phyloP scores from a whole-genome alignment of 2,797 vertebrate species.

The Sebastolobus alascanus region DNA sequence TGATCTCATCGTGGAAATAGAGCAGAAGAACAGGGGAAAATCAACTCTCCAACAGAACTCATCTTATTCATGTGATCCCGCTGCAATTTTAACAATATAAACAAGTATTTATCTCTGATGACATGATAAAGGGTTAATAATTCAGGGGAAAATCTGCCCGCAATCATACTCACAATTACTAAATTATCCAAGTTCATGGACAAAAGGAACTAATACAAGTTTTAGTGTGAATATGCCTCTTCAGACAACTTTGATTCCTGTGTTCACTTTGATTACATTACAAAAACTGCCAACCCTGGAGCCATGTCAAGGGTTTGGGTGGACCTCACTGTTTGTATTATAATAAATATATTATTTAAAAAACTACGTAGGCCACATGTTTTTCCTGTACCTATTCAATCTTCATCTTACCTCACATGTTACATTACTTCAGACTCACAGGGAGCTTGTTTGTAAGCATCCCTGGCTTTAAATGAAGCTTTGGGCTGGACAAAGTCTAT shows the following conservation, averaged over 20 bases:
- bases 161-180: background rate
- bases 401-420: background rate
- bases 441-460: background rate
- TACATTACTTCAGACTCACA: slow-evolving; percentile 8
- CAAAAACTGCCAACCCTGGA: background rate
- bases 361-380: background rate
- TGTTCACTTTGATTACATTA: background rate
- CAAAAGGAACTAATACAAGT: background rate
- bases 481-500: too few relatives aligned
- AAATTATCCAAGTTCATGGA: background rate
- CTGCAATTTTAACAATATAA: background rate
- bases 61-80: background rate
- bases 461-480: background rate
- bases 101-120: slow-evolving; percentile 5
- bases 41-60: background rate
- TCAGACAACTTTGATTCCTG: background rate
- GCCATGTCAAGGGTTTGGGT: background rate
- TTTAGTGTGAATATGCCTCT: background rate
- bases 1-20: background rate
- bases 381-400: background rate
- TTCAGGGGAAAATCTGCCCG: background rate
- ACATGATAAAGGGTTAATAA: background rate
- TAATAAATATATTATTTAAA: background rate
- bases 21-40: background rate
- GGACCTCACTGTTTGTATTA: background rate